These are phyloP conservation scores for Triplophysa bombifrons DNA, from an alignment of 2,797 vertebrate species.

Conservation along the genomic window DNA sequence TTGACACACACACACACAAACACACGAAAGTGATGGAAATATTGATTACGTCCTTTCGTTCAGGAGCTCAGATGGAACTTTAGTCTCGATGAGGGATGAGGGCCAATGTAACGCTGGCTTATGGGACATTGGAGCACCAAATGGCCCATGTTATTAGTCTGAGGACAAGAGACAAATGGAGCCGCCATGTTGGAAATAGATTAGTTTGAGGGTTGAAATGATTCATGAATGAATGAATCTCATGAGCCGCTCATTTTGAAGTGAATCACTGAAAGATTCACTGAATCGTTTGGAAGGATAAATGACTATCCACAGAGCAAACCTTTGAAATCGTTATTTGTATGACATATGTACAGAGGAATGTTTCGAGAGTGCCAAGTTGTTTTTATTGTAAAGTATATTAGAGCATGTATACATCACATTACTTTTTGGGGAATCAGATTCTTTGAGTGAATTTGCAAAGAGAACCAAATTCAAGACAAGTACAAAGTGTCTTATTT, in stretches of 20 bases:
- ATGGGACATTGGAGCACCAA: conserved; percentile 58
- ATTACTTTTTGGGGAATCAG: too few relatives aligned
- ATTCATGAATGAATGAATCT: not conserved
- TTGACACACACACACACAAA: conserved; percentile 15
- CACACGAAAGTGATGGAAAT: conserved; percentile 21
- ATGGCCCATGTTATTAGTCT: conserved; percentile 62
- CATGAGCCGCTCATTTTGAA: conserved; percentile 40
- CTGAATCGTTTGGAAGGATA: not conserved
- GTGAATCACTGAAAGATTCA: not conserved
- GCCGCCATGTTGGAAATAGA: conserved; percentile 51
- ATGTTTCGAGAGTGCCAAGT: not conserved
- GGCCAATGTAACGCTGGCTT: conserved; percentile 60
- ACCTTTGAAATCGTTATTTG: not conserved
- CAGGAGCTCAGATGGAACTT: conserved; percentile 48
- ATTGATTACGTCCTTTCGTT: conserved; percentile 32
- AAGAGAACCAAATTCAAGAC: too few relatives aligned
- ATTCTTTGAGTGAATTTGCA: too few relatives aligned
- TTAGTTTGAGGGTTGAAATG: conserved; percentile 35
- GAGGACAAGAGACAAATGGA: conserved; percentile 62
- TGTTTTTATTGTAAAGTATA: too few relatives aligned
- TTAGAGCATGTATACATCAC: not conserved
- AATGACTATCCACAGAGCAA: not conserved
- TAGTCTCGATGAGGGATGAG: conserved; percentile 57
- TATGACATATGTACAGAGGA: too few relatives aligned
- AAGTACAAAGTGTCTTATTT: not conserved